These are phyloP conservation scores for Sarotherodon lohbergeri DNA, from an alignment of 2,113 vertebrate genomes.

Conservation along the genomic window DNA sequence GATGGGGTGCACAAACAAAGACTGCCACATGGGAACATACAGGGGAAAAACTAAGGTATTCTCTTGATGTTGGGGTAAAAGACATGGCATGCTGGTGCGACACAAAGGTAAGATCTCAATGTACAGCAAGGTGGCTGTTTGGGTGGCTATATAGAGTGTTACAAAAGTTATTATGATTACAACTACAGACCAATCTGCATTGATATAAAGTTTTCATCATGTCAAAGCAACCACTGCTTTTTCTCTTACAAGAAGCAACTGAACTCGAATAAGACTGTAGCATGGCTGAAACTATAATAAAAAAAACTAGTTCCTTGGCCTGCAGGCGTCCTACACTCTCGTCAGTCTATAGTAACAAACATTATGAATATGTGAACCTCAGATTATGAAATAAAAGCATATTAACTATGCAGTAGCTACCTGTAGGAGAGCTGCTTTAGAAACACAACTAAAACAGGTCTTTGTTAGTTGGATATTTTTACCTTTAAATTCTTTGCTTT, in stretches of 20 bases:
- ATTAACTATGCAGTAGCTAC: background rate
- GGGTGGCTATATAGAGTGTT: background rate
- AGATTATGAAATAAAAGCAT: background rate
- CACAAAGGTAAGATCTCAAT: background rate
- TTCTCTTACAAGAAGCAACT: background rate
- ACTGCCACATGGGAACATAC: background rate
- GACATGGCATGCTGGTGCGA: background rate
- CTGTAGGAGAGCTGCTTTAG: background rate
- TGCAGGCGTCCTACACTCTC: background rate
- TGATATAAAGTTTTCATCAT: background rate
- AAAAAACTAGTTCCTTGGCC: background rate
- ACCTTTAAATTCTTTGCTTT: background rate
- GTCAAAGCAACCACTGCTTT: background rate
- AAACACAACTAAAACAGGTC: background rate
- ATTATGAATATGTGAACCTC: background rate
- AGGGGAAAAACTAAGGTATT: background rate
- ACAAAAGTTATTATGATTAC: background rate
- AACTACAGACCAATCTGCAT: background rate
- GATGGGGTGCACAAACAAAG: background rate
- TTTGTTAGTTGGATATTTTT: background rate
- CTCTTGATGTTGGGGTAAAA: background rate
- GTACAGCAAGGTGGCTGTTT: background rate
- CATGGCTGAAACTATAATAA: background rate
- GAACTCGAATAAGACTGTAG: background rate
- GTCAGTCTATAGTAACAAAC: background rate